phyloP scores from a whole-genome alignment of 2,113 vertebrate genomes.

The Sitta europaea region DNA sequence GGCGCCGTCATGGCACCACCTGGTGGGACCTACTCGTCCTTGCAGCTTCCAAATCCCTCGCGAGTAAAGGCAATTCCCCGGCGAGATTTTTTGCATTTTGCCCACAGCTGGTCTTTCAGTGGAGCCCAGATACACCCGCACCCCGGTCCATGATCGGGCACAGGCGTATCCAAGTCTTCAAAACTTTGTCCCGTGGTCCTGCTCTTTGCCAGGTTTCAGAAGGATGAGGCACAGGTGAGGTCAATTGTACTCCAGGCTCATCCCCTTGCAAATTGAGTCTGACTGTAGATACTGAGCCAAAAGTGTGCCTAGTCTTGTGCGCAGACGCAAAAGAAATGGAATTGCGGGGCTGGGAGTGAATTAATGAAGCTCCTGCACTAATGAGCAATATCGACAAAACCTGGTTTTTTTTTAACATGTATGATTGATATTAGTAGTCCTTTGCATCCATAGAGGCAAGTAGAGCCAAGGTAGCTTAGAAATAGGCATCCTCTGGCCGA shows the following conservation, averaged over 20 bases:
- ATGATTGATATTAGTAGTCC: background rate
- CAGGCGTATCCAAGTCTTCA: rapidly evolving
- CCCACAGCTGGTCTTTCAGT: rapidly evolving
- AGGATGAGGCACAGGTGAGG: background rate
- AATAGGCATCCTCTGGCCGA: background rate
- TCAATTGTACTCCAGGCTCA: background rate
- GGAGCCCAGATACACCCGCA: background rate
- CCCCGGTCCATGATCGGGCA: too few relatives aligned
- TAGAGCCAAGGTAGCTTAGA: background rate
- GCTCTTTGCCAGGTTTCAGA: background rate
- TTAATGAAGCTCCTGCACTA: background rate
- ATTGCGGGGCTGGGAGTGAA: background rate
- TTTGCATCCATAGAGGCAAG: background rate
- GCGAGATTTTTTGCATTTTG: background rate
- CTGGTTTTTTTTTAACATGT: background rate
- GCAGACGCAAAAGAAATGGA: background rate
- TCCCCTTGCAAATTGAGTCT: background rate
- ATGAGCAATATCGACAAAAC: background rate
- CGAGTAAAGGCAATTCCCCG: rapidly evolving
- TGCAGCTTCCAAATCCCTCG: background rate
- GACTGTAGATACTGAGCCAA: background rate
- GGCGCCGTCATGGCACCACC: background rate
- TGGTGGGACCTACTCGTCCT: background rate
- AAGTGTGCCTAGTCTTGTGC: background rate
- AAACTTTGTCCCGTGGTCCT: background rate